Evolutionary conservation across 2,113 vertebrate species (phyloP), one percentile per base, ranked within the genome.

Genomic region (Phalacrocorax brasilianus): DNA sequence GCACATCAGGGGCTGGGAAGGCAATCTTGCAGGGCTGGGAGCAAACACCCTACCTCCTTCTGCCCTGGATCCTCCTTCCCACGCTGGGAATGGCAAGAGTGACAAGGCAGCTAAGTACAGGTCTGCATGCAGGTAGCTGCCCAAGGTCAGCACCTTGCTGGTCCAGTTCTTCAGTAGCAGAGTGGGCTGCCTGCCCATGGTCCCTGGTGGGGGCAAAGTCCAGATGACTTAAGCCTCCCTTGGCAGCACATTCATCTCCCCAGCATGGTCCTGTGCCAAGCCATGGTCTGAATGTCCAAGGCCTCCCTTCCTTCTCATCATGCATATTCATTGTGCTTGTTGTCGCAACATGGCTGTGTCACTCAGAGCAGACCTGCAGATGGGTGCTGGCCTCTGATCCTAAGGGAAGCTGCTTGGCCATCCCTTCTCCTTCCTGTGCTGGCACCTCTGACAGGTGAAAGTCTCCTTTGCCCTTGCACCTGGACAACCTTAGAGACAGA

Each of bases 1-100:
- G 21, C 21, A 33, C 8, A 5, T 6, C 1, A 3, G 8, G 10
- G 6, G 7, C 22, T 11, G 40, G 6, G 30, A 40, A 47, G 40
- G 17, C 21, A 65, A 5, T 19, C 42, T 35, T 56, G n/a, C 21
- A n/a, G 16, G 61, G 17, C 50, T 84, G 22, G 40, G 59, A 26
- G 42, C 52, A 67, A 73, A 21, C 19, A 62, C 9, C 32, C 17
- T 16, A 9, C 1, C 50, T 38, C 4, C 9, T 74, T 49, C 67
- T 74, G 40, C 74, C 74, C 55, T 21, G 30, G 14, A 23, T 53
- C n/a, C 40, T 65, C 22, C 26, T 53, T 56, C 38, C 28, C 58
- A 59, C 35, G 63, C 49, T 30, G 32, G 20, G 23, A 18, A 35
- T 7, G 11, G 12, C 16, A 38, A 24, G 17, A 38, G 20, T 16